These are phyloP conservation scores for Paralvinella palmiformis DNA, from an alignment of 1,140 invertebrate species.

Conservation along the genomic window DNA sequence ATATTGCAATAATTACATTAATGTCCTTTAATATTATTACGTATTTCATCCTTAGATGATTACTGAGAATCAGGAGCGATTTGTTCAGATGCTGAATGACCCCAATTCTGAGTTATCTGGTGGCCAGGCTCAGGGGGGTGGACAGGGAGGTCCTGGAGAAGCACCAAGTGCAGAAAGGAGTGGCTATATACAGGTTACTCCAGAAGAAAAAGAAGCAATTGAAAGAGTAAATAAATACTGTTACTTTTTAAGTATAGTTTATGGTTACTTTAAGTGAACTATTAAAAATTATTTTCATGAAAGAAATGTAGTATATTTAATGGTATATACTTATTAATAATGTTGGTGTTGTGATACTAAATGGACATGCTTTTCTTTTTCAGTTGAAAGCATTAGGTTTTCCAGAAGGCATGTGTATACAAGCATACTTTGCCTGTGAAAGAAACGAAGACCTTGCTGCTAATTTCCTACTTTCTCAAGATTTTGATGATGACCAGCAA, in stretches of 20 bases:
- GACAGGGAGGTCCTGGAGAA: slow-evolving; percentile 39
- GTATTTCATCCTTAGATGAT: too few relatives aligned
- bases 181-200: slow-evolving; percentile 65
- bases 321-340: not conserved
- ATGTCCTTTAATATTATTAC: too few relatives aligned
- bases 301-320: too few relatives aligned
- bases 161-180: slow-evolving; percentile 30
- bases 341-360: not conserved
- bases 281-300: too few relatives aligned
- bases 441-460: slow-evolving; percentile 98
- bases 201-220: slow-evolving; percentile 94
- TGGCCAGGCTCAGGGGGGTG: slow-evolving; percentile 35
- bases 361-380: slow-evolving; percentile 26
- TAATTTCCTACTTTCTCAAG: slow-evolving; percentile 89
- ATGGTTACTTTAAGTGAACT: too few relatives aligned
- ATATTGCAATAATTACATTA: too few relatives aligned
- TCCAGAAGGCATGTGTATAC: slow-evolving; percentile 90
- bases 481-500: slow-evolving; percentile 45
- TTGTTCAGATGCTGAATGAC: slow-evolving; percentile 94
- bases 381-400: slow-evolving; percentile 88
- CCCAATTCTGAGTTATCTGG: slow-evolving; percentile 52
- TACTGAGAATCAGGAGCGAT: slow-evolving; percentile 73
- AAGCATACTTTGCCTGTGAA: slow-evolving; percentile 99
- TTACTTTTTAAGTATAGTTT: too few relatives aligned
- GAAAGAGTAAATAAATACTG: slow-evolving; percentile 77